Base-by-base conservation (phyloP, 2,113 vertebrate genomes). In the Toxotes chatareus region DNA sequence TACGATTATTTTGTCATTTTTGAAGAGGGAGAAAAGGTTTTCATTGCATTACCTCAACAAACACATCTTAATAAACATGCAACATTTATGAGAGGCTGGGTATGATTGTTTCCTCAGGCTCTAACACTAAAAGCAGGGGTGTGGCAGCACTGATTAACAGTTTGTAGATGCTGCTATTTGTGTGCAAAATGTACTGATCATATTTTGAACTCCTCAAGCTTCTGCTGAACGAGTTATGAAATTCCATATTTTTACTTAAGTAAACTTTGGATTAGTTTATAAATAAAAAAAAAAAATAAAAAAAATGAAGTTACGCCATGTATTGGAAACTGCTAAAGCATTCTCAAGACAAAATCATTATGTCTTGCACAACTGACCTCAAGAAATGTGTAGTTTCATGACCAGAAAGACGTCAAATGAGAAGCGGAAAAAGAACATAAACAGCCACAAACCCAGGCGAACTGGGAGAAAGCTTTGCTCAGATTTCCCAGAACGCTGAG, bases 51-150 rank as follows among this genome's bases (percentile, higher is more conserved):
- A 47, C 19, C 31, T 65, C 53, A 82, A 63, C 14, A 56, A 44
- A 27, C 6, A 1, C 69, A 69, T 56, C 31, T 59, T n/a, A 36
- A 81, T 76, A 72, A 86, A 76, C 53, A 75, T 75, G 19, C 27
- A 75, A 57, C 49, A 67, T 86, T 84, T 36, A 81, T 76, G 27
- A 79, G 63, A 31, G 27, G 47, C 40, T 68, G n/a, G 27, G 0
- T 40, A 12, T 27, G 3, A 65, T 0, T 5, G 44, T 64, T 63
- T 81, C 49, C 17, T 60, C n/a, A 8, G 46, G 4, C 77, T 78
- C 47, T 69, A n/a, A 64, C 47, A 63, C 46, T 4, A 14, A 60
- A 51, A 66, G 27, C 38, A 62, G 36, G 32, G 47, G 46, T 19
- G 21, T 27, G 53, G 40, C 16, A 5, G 17, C 31, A 23, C n/a